phyloP scores from a whole-genome alignment of 1,140 invertebrate species.

The Agrilus planipennis region DNA sequence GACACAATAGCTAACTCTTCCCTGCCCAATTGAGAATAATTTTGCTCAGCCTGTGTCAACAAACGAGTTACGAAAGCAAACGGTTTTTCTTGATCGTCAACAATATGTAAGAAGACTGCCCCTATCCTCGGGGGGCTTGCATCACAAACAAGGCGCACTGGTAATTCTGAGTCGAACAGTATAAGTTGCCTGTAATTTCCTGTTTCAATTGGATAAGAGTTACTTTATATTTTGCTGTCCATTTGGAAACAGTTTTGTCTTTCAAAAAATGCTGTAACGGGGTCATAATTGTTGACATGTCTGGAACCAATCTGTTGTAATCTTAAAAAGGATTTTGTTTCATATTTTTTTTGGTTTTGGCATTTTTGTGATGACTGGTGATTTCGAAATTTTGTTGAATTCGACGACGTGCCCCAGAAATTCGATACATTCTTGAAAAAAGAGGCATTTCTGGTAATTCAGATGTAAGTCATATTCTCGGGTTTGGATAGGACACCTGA shows the following conservation, averaged over 20 bases:
- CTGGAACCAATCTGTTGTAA: slow-evolving; percentile 1
- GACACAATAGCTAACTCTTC: slow-evolving; percentile 37
- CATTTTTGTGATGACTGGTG: slow-evolving; percentile 1
- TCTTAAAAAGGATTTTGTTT: not conserved
- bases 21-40: slow-evolving; percentile 36
- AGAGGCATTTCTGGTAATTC: slow-evolving; percentile 1
- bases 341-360: not conserved
- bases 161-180: not conserved
- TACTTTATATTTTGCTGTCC: not conserved
- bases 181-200: slow-evolving; percentile 1
- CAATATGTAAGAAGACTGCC: slow-evolving; percentile 6
- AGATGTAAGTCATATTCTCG: slow-evolving; percentile 5
- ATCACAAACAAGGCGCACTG: slow-evolving; percentile 5
- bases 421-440: slow-evolving; percentile 1
- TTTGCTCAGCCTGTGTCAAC: slow-evolving; percentile 29
- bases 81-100: slow-evolving; percentile 21
- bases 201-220: not conserved
- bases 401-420: not conserved
- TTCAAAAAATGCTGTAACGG: not conserved
- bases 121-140: slow-evolving; percentile 9
- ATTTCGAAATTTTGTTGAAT: slow-evolving; percentile 3
- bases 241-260: not conserved
- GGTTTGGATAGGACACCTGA: not conserved
- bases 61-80: slow-evolving; percentile 33
- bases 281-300: not conserved